Conservation (phyloP, 2,113 vertebrate genomes). For the Labeo rohita region DNA sequence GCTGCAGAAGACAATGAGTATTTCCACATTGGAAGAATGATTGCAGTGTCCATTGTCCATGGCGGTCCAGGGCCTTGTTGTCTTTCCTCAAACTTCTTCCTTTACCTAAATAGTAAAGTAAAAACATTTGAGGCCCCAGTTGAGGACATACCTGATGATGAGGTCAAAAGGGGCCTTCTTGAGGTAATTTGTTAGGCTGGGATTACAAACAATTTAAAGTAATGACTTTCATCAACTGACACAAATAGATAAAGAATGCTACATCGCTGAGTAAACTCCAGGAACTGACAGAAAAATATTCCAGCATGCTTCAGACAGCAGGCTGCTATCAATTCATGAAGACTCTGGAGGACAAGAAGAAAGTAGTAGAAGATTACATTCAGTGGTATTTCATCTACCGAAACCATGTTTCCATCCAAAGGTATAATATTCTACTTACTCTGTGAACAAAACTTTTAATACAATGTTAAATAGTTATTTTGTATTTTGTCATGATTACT, state of each 20-base stretch:
- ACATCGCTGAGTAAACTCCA: constrained; percentile 15
- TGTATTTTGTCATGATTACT: too few species aligned
- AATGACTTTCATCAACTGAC: background rate
- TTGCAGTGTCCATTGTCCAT: background rate
- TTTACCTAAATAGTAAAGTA: background rate
- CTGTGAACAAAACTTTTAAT: background rate
- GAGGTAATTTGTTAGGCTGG: background rate
- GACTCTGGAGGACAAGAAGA: constrained; percentile 18
- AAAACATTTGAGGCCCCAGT: background rate
- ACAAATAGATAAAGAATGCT: constrained; percentile 12
- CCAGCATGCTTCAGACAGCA: constrained; percentile 27
- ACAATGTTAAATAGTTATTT: background rate
- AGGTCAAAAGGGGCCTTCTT: background rate
- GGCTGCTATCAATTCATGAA: constrained; percentile 12
- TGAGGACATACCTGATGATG: background rate
- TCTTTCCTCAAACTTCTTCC: background rate
- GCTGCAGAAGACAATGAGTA: background rate
- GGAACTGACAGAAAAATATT: background rate
- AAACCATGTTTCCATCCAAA: constrained; percentile 25
- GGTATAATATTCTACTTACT: constrained; percentile 1
- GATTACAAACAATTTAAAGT: background rate
- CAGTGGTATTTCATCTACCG: constrained; percentile 35
- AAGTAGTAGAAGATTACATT: constrained; percentile 17
- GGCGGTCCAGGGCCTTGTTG: background rate
- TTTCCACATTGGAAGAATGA: constrained; percentile 1